Evolutionary conservation across 2,797 vertebrate genomes (phyloP).

Genomic region (Tiaroga cobitis): DNA sequence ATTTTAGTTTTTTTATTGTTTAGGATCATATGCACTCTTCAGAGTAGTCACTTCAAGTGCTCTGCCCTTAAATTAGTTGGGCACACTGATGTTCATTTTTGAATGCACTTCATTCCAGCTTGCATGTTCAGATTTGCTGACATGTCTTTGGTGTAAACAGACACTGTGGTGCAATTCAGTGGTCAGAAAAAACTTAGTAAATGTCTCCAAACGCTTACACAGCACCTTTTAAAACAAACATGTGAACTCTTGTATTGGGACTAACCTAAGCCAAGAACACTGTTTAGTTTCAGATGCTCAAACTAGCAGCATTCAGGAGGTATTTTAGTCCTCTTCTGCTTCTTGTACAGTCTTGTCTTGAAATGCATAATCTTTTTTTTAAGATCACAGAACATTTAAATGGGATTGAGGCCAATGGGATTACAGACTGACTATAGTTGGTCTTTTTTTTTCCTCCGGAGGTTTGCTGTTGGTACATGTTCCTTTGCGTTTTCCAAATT

Average conservation of each 20-base stretch:
- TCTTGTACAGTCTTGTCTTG: constrained; percentile 10
- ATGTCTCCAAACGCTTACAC: neutral
- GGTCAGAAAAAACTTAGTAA: neutral
- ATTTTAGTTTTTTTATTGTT: neutral
- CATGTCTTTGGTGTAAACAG: neutral
- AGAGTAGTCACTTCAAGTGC: neutral
- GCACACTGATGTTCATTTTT: neutral
- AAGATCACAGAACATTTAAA: constrained; percentile 14
- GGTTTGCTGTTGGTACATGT: neutral
- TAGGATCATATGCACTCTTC: constrained; percentile 3
- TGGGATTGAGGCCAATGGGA: constrained; percentile 15
- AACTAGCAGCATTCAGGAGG: neutral
- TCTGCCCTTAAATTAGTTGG: constrained; percentile 3
- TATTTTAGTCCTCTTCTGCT: neutral
- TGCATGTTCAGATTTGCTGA: constrained; percentile 19
- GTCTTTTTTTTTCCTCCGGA: neutral
- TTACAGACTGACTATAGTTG: neutral
- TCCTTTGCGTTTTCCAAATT: neutral
- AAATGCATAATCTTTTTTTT: neutral
- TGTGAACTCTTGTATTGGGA: neutral
- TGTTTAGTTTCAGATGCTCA: neutral
- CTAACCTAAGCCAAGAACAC: neutral
- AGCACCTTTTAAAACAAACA: neutral
- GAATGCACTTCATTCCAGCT: neutral
- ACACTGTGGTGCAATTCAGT: neutral